Base-by-base conservation (phyloP, 2,113 vertebrate genomes). In the Pycnonotus jocosus region DNA sequence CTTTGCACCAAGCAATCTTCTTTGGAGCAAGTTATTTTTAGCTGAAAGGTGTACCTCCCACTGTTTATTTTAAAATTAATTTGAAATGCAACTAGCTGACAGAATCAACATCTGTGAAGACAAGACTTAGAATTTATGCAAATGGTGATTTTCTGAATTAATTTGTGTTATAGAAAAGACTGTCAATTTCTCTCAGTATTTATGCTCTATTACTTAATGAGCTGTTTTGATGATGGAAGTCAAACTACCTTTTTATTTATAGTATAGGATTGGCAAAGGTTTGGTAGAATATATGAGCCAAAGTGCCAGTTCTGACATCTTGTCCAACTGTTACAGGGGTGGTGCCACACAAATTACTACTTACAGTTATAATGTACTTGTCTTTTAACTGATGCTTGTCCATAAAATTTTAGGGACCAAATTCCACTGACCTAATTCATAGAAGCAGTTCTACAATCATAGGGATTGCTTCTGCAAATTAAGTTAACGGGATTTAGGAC, bases 81-180 rank as follows among this genome's bases (percentile, higher is more conserved):
- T 97, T 97, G 96, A 98, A 97, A 98, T 93, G 96, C 96, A 98
- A 94, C 96, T 97, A 97, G 94, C 92, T 98, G 98, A 98, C 97
- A 97, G 97, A 98, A 96, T 97, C 96, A 98, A 97, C 97, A 98
- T 97, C 97, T 98, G 97, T 97, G 96, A 97, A 98, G 97, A 97
- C 80, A 93, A 96, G 96, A 95, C 97, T 95, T 96, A 95, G 90
- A 97, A 98, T 98, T 96, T 98, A 98, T 98, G 97, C 96, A 98
- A 98, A 98, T 98, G 51, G 64, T 76, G 83, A 74, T 83, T 65
- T 97, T 97, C 95, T 96, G 95, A 97, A 98, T 98, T 98, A 97
- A 98, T 98, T 84, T 60, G 60, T 92, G 89, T 97, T 96, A 96
- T 84, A 96, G 94, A 96, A 97, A 95, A 97, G 88, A 83, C 92